Evolutionary conservation across 1,140 invertebrate species (phyloP).

Genomic region (Choristoneura fumiferana): DNA sequence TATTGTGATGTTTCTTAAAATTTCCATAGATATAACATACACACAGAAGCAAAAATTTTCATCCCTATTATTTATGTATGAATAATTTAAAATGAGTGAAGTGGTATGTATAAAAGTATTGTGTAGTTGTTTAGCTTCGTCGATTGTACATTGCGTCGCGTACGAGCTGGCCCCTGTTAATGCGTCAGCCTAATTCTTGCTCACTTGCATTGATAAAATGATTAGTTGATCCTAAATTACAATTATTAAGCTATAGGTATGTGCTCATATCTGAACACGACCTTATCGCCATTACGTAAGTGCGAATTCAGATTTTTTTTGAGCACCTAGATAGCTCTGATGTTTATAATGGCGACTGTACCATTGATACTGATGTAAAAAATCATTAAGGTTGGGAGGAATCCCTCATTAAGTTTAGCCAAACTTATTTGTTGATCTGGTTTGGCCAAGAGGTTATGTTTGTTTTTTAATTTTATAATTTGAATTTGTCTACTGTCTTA

Average conservation of each 20-base stretch:
- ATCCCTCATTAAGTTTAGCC: too few relatives aligned
- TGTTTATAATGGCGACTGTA: too few relatives aligned
- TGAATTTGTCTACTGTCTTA: too few relatives aligned
- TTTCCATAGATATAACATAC: constrained; percentile 50
- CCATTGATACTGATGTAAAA: too few relatives aligned
- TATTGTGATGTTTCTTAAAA: constrained; percentile 73
- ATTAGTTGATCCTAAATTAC: constrained; percentile 28
- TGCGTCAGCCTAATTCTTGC: constrained; percentile 51
- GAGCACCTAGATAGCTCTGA: too few relatives aligned
- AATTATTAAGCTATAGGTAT: constrained; percentile 28
- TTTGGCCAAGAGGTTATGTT: too few relatives aligned
- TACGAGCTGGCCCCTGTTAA: constrained; percentile 31
- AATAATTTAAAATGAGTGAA: constrained; percentile 46
- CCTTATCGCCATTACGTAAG: too few relatives aligned
- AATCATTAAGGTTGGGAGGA: too few relatives aligned
- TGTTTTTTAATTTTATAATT: too few relatives aligned
- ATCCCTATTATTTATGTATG: constrained; percentile 44
- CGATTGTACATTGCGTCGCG: constrained; percentile 38
- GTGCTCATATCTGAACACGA: too few relatives aligned
- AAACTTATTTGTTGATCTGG: too few relatives aligned
- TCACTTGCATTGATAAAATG: constrained; percentile 36
- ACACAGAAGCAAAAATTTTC: constrained; percentile 38
- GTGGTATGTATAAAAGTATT: constrained; percentile 30
- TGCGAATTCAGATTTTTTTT: too few relatives aligned
- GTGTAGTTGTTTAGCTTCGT: constrained; percentile 46